Evolutionary conservation across 2,888 invertebrate genomes (phyloP).

Genomic region (Oscheius sp.): DNA sequence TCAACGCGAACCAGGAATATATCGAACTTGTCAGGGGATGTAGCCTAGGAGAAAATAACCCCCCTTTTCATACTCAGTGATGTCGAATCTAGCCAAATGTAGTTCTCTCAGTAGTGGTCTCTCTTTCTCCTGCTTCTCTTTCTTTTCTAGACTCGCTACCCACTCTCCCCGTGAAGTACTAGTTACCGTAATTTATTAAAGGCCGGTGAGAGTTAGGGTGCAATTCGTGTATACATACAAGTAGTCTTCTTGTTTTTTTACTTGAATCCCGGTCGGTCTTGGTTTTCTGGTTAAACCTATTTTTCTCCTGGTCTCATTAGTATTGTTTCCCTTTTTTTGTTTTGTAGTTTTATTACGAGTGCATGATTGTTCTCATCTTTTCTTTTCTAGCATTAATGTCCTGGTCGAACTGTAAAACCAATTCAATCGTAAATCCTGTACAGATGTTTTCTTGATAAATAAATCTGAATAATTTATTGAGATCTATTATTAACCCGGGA

Average conservation of each 20-base stretch:
- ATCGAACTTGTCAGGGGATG: conserved; percentile 24
- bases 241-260: conserved; percentile 5
- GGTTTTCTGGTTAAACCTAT: not conserved
- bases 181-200: not conserved
- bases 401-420: not conserved
- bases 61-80: conserved; percentile 22
- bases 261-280: conserved; percentile 13
- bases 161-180: not conserved
- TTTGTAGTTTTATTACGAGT: conserved; percentile 18
- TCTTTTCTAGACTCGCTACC: not conserved
- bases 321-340: not conserved
- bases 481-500: conserved; percentile 45
- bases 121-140: not conserved
- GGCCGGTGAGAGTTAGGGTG: conserved; percentile 30
- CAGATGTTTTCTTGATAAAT: conserved; percentile 3
- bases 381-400: conserved; percentile 4
- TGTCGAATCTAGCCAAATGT: conserved; percentile 25
- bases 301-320: not conserved
- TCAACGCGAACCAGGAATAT: conserved; percentile 22
- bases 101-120: not conserved
- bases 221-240: conserved; percentile 29
- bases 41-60: not conserved
- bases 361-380: conserved; percentile 20
- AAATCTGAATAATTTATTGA: conserved; percentile 4
- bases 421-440: conserved; percentile 4